Base-by-base conservation (phyloP, 2,888 invertebrate species). In the Clanis bilineata region DNA sequence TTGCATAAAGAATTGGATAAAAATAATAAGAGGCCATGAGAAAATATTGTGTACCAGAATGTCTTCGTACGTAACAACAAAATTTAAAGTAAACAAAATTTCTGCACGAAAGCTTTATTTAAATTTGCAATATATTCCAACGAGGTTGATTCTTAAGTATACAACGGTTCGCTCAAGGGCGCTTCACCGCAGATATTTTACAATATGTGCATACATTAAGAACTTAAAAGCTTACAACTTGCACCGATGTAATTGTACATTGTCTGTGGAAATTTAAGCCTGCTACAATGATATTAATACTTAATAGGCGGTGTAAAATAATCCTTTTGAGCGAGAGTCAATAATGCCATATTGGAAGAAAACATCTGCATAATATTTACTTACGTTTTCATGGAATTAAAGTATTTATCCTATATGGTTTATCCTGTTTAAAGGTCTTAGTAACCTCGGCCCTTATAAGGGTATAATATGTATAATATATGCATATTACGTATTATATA, bases 261-360 rank as follows among this genome's bases (percentile, higher is more conserved):
- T 41, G 54, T 61, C 36, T 43, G 55, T 21, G 38, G 25, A 58
- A 45, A 60, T 41, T 56, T 51, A 60, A 61, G 54, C 54, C 54
- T 18, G 15, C 61, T 23, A 51, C 32, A 57, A 61, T 44, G 45
- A 58, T 44, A 58, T 61, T 61, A 56, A 54, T 61, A 54, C 36
- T 45, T 21, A 61, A 58, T 56, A 57, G 43, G 28, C 28, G 58
- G 36, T 45, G 58, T 58, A 58, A 58, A 44, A 39, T 28, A 57
- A 55, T 54, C 23, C 28, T 44, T 58, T 61, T 32, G 28, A 41
- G 25, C 18, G 39, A 47, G 39, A 58, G 39, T 25, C 25, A 18
- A 51, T 51, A 58, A 51, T 57, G 45, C 22, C 36, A 45, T 32
- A 3, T 38, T 10, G 38, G 47, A 57, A 38, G 47, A 51, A 38